Evolutionary conservation across 2,797 vertebrate genomes (phyloP), one percentile per base, ranked within the genome.

Genomic region (Pangasius krempfi): DNA sequence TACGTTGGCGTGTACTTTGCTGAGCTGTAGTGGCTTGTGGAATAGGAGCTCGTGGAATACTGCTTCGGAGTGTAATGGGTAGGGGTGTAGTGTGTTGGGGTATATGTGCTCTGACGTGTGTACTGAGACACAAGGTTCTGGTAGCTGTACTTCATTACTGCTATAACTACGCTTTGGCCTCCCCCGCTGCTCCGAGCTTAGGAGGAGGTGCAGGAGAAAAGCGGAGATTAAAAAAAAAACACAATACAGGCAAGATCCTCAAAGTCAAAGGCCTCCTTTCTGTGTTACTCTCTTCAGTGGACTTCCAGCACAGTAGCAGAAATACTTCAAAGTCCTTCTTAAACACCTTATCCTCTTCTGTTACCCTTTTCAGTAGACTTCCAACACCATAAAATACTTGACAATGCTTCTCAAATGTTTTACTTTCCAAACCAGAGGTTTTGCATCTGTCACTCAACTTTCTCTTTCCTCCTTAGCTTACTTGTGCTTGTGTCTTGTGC

Each of bases 111-210:
- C 20, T 88, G 91, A 56, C 94, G 94, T 13, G 95, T 93, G 94
- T 95, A 96, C 30, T 95, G 93, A 3, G 95, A 94, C 93, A 90
- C 92, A 0, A 95, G 94, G 72, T 94, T 91, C 54, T 95, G 94
- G 92, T 94, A 97, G 90, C 94, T 95, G 95, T 96, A 96, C 95
- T 97, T 97, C 96, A 97, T 98, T 94, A 94, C 96, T 92, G 93
- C 93, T 56, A 91, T 56, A 72, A 88, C 88, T 72, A 88, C 5
- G 33, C 88, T 84, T 87, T 85, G 88, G 72, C 90, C 79, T 91
- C 91, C 89, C 92, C 92, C 88, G 91, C 27, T 88, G 88, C 90
- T 84, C 87, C 87, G 66, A 91, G 92, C 79, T 87, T 91, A 91
- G 92, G 91, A 94, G 91, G 91, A 92, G 91, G 90, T 84, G 83